A percentile compares a stretch with the other conserved stretches of the same genome.
Evolutionary conservation across 1,140 invertebrate genomes (phyloP).

Genomic region (Pogonomyrmex barbatus): DNA sequence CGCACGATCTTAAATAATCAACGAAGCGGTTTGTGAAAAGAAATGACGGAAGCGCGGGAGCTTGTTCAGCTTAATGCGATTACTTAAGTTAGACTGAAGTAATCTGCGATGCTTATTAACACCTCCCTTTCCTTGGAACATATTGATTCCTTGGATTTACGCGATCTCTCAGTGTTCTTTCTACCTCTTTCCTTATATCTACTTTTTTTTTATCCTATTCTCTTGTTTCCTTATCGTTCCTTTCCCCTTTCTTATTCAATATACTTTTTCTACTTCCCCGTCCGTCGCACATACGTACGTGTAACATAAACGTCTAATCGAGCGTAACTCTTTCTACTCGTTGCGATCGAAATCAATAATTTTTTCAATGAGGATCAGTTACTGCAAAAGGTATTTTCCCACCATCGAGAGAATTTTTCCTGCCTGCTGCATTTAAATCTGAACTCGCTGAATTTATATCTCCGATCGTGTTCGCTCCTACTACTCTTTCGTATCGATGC

Average conservation of each 20-base stretch:
- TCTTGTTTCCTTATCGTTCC: conserved; percentile 6
- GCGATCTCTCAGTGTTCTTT: conserved; percentile 63
- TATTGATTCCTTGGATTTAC: conserved; percentile 25
- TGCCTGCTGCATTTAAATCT: background rate
- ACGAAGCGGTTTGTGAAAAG: conserved; percentile 12
- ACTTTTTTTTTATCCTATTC: conserved; percentile 11
- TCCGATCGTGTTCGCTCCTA: background rate
- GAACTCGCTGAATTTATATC: conserved; percentile 1
- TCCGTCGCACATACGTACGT: background rate
- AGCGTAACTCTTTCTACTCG: background rate
- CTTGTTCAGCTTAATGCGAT: conserved; percentile 16
- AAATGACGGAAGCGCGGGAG: conserved; percentile 4
- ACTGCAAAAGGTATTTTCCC: background rate
- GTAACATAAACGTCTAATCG: background rate
- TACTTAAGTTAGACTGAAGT: conserved; percentile 10
- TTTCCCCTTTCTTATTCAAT: background rate
- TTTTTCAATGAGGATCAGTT: background rate
- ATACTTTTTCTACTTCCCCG: background rate
- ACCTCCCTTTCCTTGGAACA: conserved; percentile 18
- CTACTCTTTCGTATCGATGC: conserved; percentile 14
- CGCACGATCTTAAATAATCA: background rate
- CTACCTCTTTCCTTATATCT: conserved; percentile 48
- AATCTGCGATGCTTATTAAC: conserved; percentile 46
- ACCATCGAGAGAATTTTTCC: background rate
- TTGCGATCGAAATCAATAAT: background rate